Base-by-base conservation (phyloP, 2,113 vertebrate species). In the Edolisoma coerulescens region DNA sequence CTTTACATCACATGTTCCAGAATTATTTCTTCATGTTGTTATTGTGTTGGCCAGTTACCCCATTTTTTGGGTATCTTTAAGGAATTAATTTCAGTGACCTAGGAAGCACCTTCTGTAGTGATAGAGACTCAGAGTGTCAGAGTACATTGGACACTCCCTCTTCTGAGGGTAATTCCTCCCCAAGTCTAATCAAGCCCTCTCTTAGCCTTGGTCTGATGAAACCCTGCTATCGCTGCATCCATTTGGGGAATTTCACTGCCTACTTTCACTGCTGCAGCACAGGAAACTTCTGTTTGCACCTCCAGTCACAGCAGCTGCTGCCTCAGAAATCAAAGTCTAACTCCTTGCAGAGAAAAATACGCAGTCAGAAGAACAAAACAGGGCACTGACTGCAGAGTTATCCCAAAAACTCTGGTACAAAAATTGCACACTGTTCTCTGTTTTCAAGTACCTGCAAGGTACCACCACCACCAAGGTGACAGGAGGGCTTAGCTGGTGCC, bases 91-190 rank as follows among this genome's bases (percentile, higher is more conserved):
- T 27, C 24, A 27, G 37, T 33, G 44, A 71, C 41, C 16, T 16
- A 64, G 70, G 19, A 4, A 2, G 1, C 21, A 33, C 9, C 6
- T 76, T 45, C 26, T 42, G 3, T 10, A 60, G 49, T 0, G 9
- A 37, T 8, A 11, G 0, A 1, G 22, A 4, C 17, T 23, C 41
- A 17, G 30, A 52, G 44, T 6, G 2, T 26, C 33, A 78, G 37
- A 18, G 33, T 28, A 50, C 32, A 4, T 16, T 37, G 47, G 44
- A 67, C 37, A 54, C 1, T 22, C 19, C 8, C 54, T 70, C 47
- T 77, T 10, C 35, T 7, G 30, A 59, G 15, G 0, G 2, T 3
- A 59, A 87, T n/a, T 89, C 52, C 73, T 67, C 44, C 56, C 20
- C 27, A 41, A 44, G 60, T 78, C 42, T 70, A 86, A 87, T 7